phyloP scores from a whole-genome alignment of 2,888 invertebrate species.

The Neoascia interrupta region DNA sequence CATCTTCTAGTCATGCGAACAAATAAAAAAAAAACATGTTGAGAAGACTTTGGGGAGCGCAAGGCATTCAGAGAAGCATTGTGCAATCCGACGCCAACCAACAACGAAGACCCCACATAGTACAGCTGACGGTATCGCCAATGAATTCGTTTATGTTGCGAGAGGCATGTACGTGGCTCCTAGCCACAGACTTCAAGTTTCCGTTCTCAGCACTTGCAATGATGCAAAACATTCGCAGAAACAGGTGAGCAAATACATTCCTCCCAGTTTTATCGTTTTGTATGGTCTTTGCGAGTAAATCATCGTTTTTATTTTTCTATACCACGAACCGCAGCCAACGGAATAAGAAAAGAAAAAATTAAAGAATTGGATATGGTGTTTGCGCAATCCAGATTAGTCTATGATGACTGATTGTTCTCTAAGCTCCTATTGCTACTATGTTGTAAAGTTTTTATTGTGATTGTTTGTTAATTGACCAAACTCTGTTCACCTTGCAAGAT shows the following conservation, averaged over 20 bases:
- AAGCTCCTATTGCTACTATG: background rate
- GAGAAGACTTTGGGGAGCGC: conserved; percentile 8
- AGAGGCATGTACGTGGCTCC: conserved; percentile 5
- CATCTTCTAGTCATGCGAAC: conserved; percentile 2
- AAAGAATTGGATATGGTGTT: conserved; percentile 34
- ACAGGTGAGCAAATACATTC: conserved; percentile 30
- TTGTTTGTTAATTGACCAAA: background rate
- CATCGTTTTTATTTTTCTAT: conserved; percentile 28
- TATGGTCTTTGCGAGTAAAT: conserved; percentile 41
- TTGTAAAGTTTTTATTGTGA: too few relatives aligned
- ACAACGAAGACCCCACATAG: too few relatives aligned
- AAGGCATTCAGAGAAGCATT: conserved; percentile 22
- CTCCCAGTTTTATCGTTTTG: too few relatives aligned
- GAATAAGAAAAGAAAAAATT: conserved; percentile 26
- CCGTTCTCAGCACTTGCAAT: background rate
- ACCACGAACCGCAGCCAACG: too few relatives aligned
- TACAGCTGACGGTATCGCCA: conserved; percentile 44
- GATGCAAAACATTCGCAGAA: conserved; percentile 34
- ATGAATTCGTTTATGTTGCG: conserved; percentile 40
- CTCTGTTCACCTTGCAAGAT: conserved; percentile 21
- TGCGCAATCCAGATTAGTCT: conserved; percentile 35
- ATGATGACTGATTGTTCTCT: background rate
- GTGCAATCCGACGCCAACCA: conserved; percentile 46
- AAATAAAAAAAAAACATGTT: conserved; percentile 15
- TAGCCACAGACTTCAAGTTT: conserved; percentile 20